Base-by-base conservation (phyloP, 1,140 invertebrate genomes). In the Zophobas atratus region DNA sequence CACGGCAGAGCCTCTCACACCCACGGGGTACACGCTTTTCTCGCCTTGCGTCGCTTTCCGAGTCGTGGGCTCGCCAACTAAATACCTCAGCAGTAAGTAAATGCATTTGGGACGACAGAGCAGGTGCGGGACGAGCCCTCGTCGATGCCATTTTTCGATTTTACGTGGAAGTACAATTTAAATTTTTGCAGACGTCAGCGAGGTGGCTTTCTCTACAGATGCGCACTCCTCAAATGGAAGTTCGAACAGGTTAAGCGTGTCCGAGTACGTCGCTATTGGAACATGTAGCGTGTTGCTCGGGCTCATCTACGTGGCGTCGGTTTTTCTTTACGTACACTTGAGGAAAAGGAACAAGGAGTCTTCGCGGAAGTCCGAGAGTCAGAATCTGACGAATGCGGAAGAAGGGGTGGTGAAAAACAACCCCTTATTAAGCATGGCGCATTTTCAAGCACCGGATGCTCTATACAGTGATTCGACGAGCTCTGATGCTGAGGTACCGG, bases 1-100 rank as follows among this genome's bases (percentile, higher is more conserved):
- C 0, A 88, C 89, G 3, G 83, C 87, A 3, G 83, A 87, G 0
- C 84, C 87, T 33, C 89, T 89, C 71, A 85, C 84, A 78, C 87
- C 84, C 39, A 1, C 80, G 87, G 79, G 88, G 36, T 84, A 89
- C 34, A 88, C 89, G 39, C 88, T 94, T n/a, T 94, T 95, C 85
- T 92, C 92, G 1, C 94, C 94, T 0, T 96, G 95, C 79, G 92
- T 96, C 34, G 94, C 94, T 5, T 95, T 97, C 83, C 89, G 95
- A 79, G 92, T 96, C 3, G 94, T 94, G 72, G 95, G 95, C 35
- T 93, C 93, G 48, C 93, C 94, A 32, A 88, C 89, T 0, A 92
- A 89, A 86, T 87, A 89, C 75, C 82, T 88, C 1, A 91, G 87
- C 67, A 95, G 94, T 96, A 88, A 90, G 88, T 88, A 20, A 20